Conservation (phyloP, 2,113 vertebrate species). For the Tichodroma muraria region DNA sequence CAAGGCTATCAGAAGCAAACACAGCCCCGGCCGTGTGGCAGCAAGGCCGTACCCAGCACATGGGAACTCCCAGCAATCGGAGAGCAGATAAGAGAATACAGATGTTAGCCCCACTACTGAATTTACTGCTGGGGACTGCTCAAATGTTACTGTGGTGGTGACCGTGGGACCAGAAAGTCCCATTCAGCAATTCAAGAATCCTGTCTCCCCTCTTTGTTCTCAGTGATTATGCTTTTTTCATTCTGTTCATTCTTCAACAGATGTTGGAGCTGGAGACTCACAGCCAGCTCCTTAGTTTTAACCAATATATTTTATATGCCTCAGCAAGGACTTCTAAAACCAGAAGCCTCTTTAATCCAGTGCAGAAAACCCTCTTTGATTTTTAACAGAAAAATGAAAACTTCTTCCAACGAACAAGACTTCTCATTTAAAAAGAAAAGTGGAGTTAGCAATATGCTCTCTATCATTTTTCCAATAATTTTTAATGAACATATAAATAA, state of each 20-base stretch:
- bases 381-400: not conserved
- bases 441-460: not conserved
- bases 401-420: not conserved
- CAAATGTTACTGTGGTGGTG: not conserved
- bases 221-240: not conserved
- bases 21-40: not conserved
- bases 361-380: not conserved
- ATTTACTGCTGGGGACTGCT: not conserved
- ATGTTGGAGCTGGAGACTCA: not conserved
- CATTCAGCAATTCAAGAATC: not conserved
- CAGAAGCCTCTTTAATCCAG: not conserved
- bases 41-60: fast-evolving
- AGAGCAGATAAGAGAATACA: not conserved
- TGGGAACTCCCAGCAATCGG: not conserved
- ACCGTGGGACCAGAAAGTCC: not conserved
- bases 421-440: not conserved
- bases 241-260: not conserved
- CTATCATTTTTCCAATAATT: not conserved
- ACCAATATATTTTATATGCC: not conserved
- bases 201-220: not conserved
- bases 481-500: not conserved
- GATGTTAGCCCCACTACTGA: not conserved
- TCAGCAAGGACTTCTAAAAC: not conserved
- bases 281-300: not conserved
- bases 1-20: not conserved